Conservation (phyloP, 2,113 vertebrate genomes). For the Cryptomyrus ogoouensis region DNA sequence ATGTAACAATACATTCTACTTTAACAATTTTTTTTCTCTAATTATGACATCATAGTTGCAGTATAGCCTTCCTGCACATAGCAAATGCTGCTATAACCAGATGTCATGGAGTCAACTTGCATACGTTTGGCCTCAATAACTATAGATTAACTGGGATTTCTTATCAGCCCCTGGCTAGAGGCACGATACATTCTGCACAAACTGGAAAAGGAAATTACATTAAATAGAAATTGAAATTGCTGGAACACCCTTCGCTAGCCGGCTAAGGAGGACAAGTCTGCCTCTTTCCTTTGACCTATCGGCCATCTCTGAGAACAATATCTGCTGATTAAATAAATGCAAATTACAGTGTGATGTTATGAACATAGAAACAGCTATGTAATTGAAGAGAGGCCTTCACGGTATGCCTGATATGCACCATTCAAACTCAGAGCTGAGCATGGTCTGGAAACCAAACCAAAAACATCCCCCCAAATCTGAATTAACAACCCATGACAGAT, state of each 20-base stretch:
- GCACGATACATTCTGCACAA: conserved; percentile 31
- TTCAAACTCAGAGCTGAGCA: neutral
- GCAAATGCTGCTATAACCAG: neutral
- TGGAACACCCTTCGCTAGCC: neutral
- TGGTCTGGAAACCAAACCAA: neutral
- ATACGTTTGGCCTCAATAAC: neutral
- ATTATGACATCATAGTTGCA: neutral
- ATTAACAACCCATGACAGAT: neutral
- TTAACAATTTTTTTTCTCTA: neutral
- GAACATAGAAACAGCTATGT: neutral
- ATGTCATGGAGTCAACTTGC: neutral
- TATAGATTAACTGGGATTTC: conserved; percentile 44
- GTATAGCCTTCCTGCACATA: neutral
- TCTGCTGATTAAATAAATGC: neutral
- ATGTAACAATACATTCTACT: neutral
- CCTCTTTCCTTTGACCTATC: neutral
- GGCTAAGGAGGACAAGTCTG: neutral
- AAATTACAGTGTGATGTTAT: neutral
- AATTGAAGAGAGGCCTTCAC: neutral
- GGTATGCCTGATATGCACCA: neutral
- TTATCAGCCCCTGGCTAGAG: conserved; percentile 57
- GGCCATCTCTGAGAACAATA: neutral
- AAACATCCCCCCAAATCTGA: neutral
- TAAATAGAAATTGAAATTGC: neutral
- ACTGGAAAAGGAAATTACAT: neutral